phyloP scores from a whole-genome alignment of 2,888 invertebrate species.

The Phrixothrix hirtus region DNA sequence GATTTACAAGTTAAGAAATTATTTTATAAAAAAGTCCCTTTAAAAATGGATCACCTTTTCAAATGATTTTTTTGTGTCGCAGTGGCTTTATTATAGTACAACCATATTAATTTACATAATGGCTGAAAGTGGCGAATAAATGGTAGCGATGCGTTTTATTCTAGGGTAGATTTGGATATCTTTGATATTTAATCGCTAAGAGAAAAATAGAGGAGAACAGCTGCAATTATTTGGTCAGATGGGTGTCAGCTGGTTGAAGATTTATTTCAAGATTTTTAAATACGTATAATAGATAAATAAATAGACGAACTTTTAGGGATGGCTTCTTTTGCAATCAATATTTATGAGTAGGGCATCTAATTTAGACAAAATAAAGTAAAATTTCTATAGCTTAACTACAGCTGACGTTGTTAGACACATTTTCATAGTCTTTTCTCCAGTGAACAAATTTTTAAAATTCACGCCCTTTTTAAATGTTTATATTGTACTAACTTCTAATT shows the following conservation, averaged over 20 bases:
- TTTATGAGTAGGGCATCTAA: too few relatives aligned
- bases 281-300: conserved; percentile 4
- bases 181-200: conserved; percentile 24
- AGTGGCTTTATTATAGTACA: conserved; percentile 40
- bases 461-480: too few relatives aligned
- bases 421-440: too few relatives aligned
- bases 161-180: conserved; percentile 27
- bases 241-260: conserved; percentile 18
- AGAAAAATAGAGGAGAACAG: conserved; percentile 29
- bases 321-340: too few relatives aligned
- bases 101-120: conserved; percentile 45
- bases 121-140: conserved; percentile 37
- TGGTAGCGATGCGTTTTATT: conserved; percentile 25
- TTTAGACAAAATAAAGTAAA: too few relatives aligned
- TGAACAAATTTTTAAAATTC: too few relatives aligned
- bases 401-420: too few relatives aligned
- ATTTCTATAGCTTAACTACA: too few relatives aligned
- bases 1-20: conserved; percentile 27
- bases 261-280: conserved; percentile 20
- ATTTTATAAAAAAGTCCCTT: conserved; percentile 20
- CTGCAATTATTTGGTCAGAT: conserved; percentile 38
- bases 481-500: too few relatives aligned
- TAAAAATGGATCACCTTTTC: too few relatives aligned
- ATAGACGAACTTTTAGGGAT: too few relatives aligned
- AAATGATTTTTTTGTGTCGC: conserved; percentile 35